Evolutionary conservation across 2,888 invertebrate genomes (phyloP), one percentile per base, ranked within the genome.

Genomic region (Parnassius glacialis): DNA sequence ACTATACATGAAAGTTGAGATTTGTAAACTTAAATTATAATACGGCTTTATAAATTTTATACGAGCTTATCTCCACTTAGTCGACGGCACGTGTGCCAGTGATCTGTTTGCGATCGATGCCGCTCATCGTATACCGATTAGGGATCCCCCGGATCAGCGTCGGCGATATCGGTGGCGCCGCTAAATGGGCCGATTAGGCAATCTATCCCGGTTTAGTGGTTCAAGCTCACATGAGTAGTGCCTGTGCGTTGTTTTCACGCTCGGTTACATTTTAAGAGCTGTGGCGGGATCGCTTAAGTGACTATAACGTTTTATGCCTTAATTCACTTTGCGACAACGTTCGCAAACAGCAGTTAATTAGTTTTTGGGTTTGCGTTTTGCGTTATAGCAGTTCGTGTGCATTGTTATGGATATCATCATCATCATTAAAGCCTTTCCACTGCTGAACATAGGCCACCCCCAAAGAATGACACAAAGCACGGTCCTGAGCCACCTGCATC

Each of bases 81-180:
- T 64, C 57, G 58, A 20, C 45, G 41, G 56, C 65, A 66, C 66
- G 64, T 64, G 67, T 59, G 65, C 57, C 55, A 62, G 67, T 70
- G 68, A 76, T 76, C 73, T 74, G 75, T 75, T 76, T 74, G 75
- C 72, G 65, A 72, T 72, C 69, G 70, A 67, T 66, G 68, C 67
- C 70, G 67, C 70, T 70, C 71, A 69, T 72, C 67, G 75, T 75
- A 76, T 77, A 65, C 72, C 73, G 74, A 77, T 76, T 71, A 77
- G 80, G 79, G 76, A 83, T 83, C 79, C 70, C 71, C 71, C 74
- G 77, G 78, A 77, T 80, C 77, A 81, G 71, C 70, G 74, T 57
- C 53, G 62, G 52, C 34, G 45, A 53, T 47, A 47, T 47, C 58
- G 50, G 41, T 52, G 62, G 57, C 59, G 59, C 62, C 51, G 51